Evolutionary conservation across 2,888 invertebrate species (phyloP).

Genomic region (Melangyna quadrimaculata): DNA sequence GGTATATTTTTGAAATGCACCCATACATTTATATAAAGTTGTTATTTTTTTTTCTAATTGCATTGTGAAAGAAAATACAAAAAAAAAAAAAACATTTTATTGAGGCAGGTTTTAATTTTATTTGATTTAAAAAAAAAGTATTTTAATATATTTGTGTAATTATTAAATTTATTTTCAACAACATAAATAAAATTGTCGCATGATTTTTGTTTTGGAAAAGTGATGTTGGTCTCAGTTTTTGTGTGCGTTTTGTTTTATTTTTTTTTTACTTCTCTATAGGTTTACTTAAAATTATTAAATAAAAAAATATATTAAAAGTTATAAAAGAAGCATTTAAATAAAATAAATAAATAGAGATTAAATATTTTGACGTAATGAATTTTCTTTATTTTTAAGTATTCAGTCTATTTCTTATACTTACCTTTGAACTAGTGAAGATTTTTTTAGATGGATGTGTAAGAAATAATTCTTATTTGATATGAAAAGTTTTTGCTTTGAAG

Average conservation of each 20-base stretch:
- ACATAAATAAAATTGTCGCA: constrained; percentile 6
- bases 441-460: not conserved
- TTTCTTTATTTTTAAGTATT: not conserved
- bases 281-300: constrained; percentile 13
- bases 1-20: constrained; percentile 70
- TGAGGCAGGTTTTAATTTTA: constrained; percentile 51
- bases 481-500: not conserved
- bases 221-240: constrained; percentile 58
- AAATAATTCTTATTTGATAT: not conserved
- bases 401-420: constrained; percentile 13
- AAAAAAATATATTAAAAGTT: not conserved
- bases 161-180: not conserved
- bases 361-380: not conserved
- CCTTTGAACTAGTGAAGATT: not conserved
- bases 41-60: not conserved
- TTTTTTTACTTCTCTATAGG: constrained; percentile 39
- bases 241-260: constrained; percentile 64
- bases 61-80: constrained; percentile 14
- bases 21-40: constrained; percentile 67
- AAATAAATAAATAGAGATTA: not conserved
- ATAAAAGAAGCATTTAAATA: not conserved
- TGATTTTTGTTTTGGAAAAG: constrained; percentile 24
- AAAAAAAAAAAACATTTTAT: constrained; percentile 16
- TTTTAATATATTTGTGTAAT: not conserved
- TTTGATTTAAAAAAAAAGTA: not conserved